Evolutionary conservation across 2,797 vertebrate genomes (phyloP).

Genomic region (Potorous gilbertii): DNA sequence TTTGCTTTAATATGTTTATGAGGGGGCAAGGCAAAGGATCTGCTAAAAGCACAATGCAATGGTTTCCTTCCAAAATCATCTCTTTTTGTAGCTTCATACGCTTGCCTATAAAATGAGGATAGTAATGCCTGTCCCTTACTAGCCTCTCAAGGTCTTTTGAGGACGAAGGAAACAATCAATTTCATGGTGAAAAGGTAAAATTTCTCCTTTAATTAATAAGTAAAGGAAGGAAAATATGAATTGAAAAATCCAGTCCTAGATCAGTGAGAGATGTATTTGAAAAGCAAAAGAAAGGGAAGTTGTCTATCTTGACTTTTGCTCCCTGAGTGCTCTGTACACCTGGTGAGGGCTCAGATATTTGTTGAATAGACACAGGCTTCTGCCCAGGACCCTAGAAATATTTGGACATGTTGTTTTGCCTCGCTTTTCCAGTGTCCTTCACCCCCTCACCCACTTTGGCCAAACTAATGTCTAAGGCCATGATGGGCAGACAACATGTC

Average conservation of each 20-base stretch:
- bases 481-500: not conserved
- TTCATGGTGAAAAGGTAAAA: slow-evolving; percentile 30
- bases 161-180: not conserved
- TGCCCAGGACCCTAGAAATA: not conserved
- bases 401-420: slow-evolving; percentile 11
- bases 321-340: not conserved
- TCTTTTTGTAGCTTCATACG: not conserved
- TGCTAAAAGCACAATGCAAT: slow-evolving; percentile 32
- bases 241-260: slow-evolving; percentile 21
- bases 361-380: slow-evolving; percentile 10
- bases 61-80: not conserved
- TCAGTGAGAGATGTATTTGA: slow-evolving; percentile 37
- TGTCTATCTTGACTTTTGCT: slow-evolving; percentile 53
- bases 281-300: slow-evolving; percentile 57
- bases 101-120: slow-evolving; percentile 1
- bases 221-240: slow-evolving; percentile 10
- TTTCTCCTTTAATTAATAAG: slow-evolving; percentile 12
- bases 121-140: not conserved
- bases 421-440: not conserved
- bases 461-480: not conserved
- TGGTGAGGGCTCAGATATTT: slow-evolving; percentile 22
- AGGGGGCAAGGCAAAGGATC: not conserved
- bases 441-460: not conserved
- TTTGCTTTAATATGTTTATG: not conserved
- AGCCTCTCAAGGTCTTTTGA: not conserved